These are phyloP conservation scores for Siphlonurus alternatus DNA, from an alignment of 2,888 invertebrate genomes.

Conservation along the genomic window DNA sequence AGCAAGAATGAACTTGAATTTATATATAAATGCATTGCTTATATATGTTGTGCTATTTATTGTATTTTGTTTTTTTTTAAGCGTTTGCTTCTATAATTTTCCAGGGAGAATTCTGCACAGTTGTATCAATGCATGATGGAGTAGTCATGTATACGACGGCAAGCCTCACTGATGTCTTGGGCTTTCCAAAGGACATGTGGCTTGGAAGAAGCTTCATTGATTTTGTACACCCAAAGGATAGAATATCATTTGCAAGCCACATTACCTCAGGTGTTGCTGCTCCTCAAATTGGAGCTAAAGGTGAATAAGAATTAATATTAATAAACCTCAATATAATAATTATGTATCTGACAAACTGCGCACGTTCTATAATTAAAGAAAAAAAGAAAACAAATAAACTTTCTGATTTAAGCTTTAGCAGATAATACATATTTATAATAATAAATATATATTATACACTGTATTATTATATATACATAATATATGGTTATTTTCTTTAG, in stretches of 20 bases:
- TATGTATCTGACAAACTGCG: background rate
- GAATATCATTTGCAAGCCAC: slow-evolving; percentile 56
- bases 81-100: too few species aligned
- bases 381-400: too few species aligned
- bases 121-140: slow-evolving; percentile 71
- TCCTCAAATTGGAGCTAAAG: slow-evolving; percentile 32
- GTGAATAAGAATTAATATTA: too few species aligned
- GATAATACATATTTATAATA: too few species aligned
- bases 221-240: slow-evolving; percentile 63
- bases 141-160: slow-evolving; percentile 59
- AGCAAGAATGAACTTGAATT: too few species aligned
- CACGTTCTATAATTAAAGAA: background rate
- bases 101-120: slow-evolving; percentile 61
- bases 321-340: background rate
- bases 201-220: slow-evolving; percentile 71
- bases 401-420: too few species aligned
- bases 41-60: too few species aligned
- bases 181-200: slow-evolving; percentile 73
- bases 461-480: too few species aligned
- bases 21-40: too few species aligned
- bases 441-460: too few species aligned
- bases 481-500: too few species aligned
- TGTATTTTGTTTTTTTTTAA: too few species aligned
- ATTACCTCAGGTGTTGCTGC: slow-evolving; percentile 47
- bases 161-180: slow-evolving; percentile 47